Percentiles rank a stretch among this genome's conserved stretches.
Conservation (phyloP, 2,797 vertebrate species). For the Scomberomorus guttatus region DNA sequence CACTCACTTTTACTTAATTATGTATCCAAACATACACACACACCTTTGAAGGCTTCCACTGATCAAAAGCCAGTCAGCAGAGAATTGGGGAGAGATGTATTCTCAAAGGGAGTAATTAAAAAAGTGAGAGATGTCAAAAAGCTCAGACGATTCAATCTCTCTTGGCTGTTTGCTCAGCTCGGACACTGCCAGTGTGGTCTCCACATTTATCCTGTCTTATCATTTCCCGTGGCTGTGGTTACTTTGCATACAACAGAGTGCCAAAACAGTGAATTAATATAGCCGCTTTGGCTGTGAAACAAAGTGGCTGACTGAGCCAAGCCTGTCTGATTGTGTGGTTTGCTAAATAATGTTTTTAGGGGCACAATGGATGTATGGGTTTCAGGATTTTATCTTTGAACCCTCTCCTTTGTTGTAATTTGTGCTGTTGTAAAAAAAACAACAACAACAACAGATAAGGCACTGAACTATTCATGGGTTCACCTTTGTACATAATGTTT, state of each 20-base stretch:
- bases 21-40: slow-evolving; percentile 26
- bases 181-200: slow-evolving; percentile 9
- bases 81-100: slow-evolving; percentile 48
- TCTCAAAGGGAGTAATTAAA: slow-evolving; percentile 74
- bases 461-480: neutral
- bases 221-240: slow-evolving; percentile 24
- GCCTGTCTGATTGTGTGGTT: slow-evolving; percentile 33
- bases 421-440: neutral
- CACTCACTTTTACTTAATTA: slow-evolving; percentile 52
- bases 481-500: neutral
- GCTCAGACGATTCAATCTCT: slow-evolving; percentile 40
- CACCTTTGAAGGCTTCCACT: slow-evolving; percentile 39
- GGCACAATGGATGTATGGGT: neutral
- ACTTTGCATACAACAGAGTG: slow-evolving; percentile 40
- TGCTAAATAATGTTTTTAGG: slow-evolving; percentile 40
- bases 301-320: slow-evolving; percentile 48
- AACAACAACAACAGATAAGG: neutral
- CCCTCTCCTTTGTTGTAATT: slow-evolving; percentile 29
- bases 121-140: slow-evolving; percentile 64
- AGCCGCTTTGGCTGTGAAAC: slow-evolving; percentile 44
- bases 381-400: slow-evolving; percentile 37
- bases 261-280: slow-evolving; percentile 50
- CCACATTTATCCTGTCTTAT: slow-evolving; percentile 33
- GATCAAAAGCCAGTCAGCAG: slow-evolving; percentile 64
- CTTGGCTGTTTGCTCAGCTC: slow-evolving; percentile 28